Conservation (phyloP, 2,113 vertebrate genomes). For the Mustelus asterias region DNA sequence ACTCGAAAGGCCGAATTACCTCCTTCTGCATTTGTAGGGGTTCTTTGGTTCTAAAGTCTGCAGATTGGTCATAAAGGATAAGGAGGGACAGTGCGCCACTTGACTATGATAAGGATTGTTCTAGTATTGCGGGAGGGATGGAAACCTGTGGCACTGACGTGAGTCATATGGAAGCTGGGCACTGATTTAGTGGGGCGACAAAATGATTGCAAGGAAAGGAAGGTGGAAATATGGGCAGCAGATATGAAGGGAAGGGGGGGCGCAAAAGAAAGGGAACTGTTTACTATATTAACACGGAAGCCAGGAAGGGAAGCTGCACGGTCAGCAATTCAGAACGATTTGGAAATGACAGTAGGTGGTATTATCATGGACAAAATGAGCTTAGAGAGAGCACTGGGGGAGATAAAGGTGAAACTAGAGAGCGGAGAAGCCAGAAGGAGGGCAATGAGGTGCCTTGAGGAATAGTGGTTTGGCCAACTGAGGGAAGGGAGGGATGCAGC, state of each 20-base stretch:
- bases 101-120: too few relatives aligned
- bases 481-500: background rate
- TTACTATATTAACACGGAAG: too few relatives aligned
- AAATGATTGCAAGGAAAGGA: too few relatives aligned
- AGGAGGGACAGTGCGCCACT: too few relatives aligned
- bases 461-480: background rate
- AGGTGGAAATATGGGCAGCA: too few relatives aligned
- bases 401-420: background rate
- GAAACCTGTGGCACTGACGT: background rate
- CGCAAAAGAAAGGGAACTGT: too few relatives aligned
- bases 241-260: too few relatives aligned
- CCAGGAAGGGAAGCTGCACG: background rate
- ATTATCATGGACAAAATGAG: background rate
- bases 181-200: background rate
- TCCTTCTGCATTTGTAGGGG: too few relatives aligned
- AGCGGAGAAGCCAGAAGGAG: background rate
- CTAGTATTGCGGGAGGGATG: background rate
- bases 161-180: background rate
- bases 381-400: background rate
- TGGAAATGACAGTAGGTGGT: background rate
- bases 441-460: background rate
- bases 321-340: background rate
- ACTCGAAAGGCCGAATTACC: too few relatives aligned
- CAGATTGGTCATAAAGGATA: too few relatives aligned
- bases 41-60: too few relatives aligned